Evolutionary conservation across 2,888 invertebrate genomes (phyloP).

Genomic region (Cheilosia grossa): DNA sequence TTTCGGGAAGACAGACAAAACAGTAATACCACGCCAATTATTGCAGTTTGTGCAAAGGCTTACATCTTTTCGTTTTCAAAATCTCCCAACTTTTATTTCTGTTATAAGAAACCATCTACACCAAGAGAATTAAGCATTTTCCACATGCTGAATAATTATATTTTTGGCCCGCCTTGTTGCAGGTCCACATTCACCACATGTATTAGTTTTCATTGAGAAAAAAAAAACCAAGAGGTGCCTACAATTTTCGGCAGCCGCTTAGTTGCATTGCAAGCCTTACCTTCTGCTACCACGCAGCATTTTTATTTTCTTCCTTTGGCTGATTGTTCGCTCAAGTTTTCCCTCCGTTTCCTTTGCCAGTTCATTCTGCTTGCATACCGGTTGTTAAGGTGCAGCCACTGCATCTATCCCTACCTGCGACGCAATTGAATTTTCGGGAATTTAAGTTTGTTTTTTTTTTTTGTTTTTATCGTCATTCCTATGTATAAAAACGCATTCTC

Average conservation of each 20-base stretch:
- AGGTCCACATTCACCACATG: too few relatives aligned
- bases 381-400: slow-evolving; percentile 6
- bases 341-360: not conserved
- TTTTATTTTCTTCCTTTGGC: not conserved
- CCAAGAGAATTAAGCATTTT: too few relatives aligned
- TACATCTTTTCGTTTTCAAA: too few relatives aligned
- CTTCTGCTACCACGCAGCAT: not conserved
- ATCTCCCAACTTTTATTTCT: too few relatives aligned
- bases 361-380: slow-evolving; percentile 12
- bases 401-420: not conserved
- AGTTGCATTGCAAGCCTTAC: not conserved
- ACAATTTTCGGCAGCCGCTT: slow-evolving; percentile 9
- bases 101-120: too few relatives aligned
- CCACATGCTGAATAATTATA: too few relatives aligned
- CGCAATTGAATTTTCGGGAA: not conserved
- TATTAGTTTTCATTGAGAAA: too few relatives aligned
- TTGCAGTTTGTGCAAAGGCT: too few relatives aligned
- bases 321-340: slow-evolving; percentile 1
- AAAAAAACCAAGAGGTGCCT: not conserved
- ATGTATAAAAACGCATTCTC: not conserved
- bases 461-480: too few relatives aligned
- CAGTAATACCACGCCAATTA: too few relatives aligned
- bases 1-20: too few relatives aligned
- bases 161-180: too few relatives aligned
- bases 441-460: not conserved